These are phyloP conservation scores for Pseudomyrmex sp. DNA, from an alignment of 1,140 invertebrate genomes.

Conservation along the genomic window DNA sequence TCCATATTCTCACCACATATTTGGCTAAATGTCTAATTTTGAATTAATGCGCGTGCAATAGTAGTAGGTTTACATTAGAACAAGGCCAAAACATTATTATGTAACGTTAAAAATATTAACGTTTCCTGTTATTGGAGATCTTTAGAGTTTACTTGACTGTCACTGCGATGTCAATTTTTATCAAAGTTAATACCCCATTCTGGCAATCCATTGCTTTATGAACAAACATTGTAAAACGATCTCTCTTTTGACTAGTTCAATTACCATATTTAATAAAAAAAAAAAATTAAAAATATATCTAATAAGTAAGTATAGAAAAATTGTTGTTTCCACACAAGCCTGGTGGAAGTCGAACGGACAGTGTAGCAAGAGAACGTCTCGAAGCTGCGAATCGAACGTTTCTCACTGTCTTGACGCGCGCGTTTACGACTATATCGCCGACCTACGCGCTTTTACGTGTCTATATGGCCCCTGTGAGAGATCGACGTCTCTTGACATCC, in stretches of 20 bases:
- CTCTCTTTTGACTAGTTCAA: too few relatives aligned
- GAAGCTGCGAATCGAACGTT: not conserved
- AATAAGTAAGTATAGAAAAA: too few relatives aligned
- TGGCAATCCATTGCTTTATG: too few relatives aligned
- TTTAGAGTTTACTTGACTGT: too few relatives aligned
- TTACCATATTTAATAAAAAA: too few relatives aligned
- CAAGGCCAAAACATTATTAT: not conserved
- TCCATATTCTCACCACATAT: slow-evolving; percentile 42
- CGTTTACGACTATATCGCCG: slow-evolving; percentile 29
- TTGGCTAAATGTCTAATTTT: slow-evolving; percentile 34
- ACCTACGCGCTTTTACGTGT: slow-evolving; percentile 18
- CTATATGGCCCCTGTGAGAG: slow-evolving; percentile 44
- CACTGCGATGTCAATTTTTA: too few relatives aligned
- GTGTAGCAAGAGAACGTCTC: not conserved
- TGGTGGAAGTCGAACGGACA: not conserved
- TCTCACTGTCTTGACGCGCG: not conserved
- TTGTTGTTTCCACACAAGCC: too few relatives aligned
- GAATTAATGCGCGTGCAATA: not conserved
- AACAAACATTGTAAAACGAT: too few relatives aligned
- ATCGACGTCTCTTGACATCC: slow-evolving; percentile 78
- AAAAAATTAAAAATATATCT: too few relatives aligned
- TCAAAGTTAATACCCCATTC: too few relatives aligned
- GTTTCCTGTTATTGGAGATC: too few relatives aligned
- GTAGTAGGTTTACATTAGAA: not conserved
- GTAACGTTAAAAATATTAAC: not conserved